phyloP scores from a whole-genome alignment of 2,888 invertebrate genomes.

The Belgica antarctica region DNA sequence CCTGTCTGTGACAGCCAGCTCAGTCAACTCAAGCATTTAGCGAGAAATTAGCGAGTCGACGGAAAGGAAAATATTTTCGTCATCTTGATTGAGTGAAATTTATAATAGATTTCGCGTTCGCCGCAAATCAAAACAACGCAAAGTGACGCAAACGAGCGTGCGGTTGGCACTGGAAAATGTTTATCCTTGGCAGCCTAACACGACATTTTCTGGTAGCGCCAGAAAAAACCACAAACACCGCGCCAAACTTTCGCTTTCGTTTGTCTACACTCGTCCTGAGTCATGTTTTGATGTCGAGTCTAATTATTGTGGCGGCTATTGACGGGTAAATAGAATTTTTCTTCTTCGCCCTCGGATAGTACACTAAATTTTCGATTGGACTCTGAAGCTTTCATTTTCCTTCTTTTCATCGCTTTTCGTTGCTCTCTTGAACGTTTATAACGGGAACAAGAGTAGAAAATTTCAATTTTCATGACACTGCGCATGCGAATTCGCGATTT shows the following conservation, averaged over 20 bases:
- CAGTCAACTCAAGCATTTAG: not conserved
- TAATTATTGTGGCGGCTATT: not conserved
- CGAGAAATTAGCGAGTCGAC: conserved; percentile 10
- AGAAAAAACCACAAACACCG: no score
- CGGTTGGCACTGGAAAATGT: no score
- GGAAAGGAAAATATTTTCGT: not conserved
- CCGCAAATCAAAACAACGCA: not conserved
- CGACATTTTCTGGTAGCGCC: not conserved
- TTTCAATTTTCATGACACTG: conserved; percentile 15
- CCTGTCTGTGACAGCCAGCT: no score
- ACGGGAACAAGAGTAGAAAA: conserved; percentile 23
- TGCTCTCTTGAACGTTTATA: not conserved
- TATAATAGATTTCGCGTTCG: not conserved
- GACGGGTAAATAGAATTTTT: conserved; percentile 6
- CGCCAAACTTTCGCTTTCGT: conserved; percentile 31
- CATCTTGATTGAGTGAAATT: conserved; percentile 1
- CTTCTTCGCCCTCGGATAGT: not conserved
- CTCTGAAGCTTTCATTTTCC: not conserved
- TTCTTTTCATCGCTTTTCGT: not conserved
- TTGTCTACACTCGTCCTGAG: not conserved
- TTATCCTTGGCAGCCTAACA: not conserved
- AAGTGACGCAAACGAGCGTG: no score
- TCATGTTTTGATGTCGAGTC: conserved; percentile 4
- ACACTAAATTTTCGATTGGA: no score
- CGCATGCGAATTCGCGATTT: conserved; percentile 31